Percentiles rank a stretch among this genome's conserved stretches.
These are phyloP conservation scores for Dolichotis patagonum DNA, from an alignment of 2,113 vertebrate species.

Conservation along the genomic window DNA sequence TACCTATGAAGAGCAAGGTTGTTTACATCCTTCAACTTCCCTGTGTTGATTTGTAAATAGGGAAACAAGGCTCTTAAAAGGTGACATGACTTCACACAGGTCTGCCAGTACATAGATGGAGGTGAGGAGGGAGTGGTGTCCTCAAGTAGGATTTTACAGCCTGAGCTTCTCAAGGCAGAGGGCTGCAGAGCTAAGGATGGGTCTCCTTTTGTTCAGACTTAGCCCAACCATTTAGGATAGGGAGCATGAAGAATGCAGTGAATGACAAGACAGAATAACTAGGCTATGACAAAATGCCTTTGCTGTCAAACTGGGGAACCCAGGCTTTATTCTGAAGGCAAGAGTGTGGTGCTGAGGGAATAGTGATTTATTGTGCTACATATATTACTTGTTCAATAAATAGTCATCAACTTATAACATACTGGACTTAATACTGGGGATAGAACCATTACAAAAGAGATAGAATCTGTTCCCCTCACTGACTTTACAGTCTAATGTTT, in stretches of 20 bases:
- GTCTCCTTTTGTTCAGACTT: neutral
- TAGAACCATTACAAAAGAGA: neutral
- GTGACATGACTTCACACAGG: neutral
- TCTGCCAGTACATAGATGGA: neutral
- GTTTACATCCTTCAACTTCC: no score
- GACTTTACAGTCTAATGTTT: neutral
- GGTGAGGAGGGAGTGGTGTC: no score
- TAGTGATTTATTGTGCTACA: neutral
- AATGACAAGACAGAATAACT: neutral
- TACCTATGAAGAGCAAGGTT: neutral
- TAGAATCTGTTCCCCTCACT: neutral
- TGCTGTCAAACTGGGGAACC: neutral
- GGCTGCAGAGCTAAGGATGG: neutral
- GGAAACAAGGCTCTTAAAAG: neutral
- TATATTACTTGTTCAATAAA: neutral
- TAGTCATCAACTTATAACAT: neutral
- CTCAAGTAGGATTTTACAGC: neutral
- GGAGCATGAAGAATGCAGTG: neutral
- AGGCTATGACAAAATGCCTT: neutral
- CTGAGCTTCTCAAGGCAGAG: neutral
- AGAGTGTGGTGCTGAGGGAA: neutral
- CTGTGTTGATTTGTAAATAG: neutral
- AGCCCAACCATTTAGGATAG: neutral
- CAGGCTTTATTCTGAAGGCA: conserved; percentile 2
- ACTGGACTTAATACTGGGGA: neutral